These are phyloP conservation scores for Semicossyphus pulcher DNA, from an alignment of 2,113 vertebrate genomes.

Conservation along the genomic window DNA sequence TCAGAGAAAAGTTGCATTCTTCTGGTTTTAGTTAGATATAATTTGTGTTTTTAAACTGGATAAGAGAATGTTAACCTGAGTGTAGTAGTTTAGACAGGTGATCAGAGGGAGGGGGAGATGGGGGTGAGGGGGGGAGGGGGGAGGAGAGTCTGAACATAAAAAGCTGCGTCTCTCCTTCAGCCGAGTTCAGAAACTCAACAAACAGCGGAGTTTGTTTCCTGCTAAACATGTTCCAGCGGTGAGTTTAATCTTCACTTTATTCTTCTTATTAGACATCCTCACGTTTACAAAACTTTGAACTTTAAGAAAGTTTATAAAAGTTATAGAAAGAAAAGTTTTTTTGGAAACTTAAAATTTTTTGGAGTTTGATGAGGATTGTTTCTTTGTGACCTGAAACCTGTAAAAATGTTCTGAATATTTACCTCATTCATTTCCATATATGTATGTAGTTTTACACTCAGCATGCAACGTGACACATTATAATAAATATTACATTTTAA, in stretches of 20 bases:
- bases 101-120: not conserved
- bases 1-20: no score
- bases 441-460: no score
- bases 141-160: constrained; percentile 37
- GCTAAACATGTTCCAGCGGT: constrained; percentile 54
- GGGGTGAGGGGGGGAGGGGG: constrained; percentile 3
- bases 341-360: no score
- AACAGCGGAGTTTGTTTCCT: not conserved
- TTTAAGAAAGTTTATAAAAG: not conserved
- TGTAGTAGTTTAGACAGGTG: not conserved
- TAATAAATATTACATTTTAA: no score
- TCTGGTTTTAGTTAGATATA: no score
- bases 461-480: no score
- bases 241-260: constrained; percentile 28
- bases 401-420: no score
- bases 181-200: constrained; percentile 30
- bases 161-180: constrained; percentile 27
- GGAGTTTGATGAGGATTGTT: no score
- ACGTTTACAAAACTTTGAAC: not conserved
- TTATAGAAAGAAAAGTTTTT: no score
- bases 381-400: no score
- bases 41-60: no score
- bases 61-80: not conserved
- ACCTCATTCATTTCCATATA: no score
- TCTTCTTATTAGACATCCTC: not conserved